Evolutionary conservation across 2,113 vertebrate species (phyloP), one percentile per base, ranked within the genome.

Genomic region (Pluvialis apricaria): DNA sequence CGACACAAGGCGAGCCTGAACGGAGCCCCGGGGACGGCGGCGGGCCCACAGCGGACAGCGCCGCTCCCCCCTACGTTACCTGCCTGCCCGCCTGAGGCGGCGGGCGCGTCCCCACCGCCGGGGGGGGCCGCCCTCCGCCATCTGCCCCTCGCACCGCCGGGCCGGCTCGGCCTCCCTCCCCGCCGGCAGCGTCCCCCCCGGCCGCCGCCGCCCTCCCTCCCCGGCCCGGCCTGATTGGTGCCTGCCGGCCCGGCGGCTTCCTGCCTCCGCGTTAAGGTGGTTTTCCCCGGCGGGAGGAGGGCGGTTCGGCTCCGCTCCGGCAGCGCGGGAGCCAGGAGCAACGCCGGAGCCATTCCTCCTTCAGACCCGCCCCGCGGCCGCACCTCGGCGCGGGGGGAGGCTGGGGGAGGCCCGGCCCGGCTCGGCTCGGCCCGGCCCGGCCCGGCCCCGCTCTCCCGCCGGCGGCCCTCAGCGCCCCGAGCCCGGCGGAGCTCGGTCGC

Each of bases 231-330:
- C 89, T 55, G 72, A 96, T 96, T 92, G 92, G 92, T 62, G 89
- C 79, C 77, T 36, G 52, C 44, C 36, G 54, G 86, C 42, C 44
- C 78, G 14, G 60, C 83, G 11, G 69, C 86, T 90, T 94, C 95
- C 95, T 83, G 90, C 62, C 51, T 40, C 61, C 20, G 31, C 62
- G 72, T 92, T 96, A 94, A 94, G 89, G 94, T 95, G 88, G 94
- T 47, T 93, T 31, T 16, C 10, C 24, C 44, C 55, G 70, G 68
- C 26, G 47, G 57, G 28, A 61, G 19, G 49, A 57, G 54, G 22
- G 47, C 5, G 44, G 49, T 52, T 64, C 6, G 44, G 8, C 29
- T 24, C 40, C 11, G 42, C 31, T 32, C 40, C 51, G 51, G n/a
- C 68, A 28, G 32, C 44, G 58, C 22, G 22, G 58, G n/a, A 61